These are phyloP conservation scores for Sarcophilus harrisii DNA, from an alignment of 2,797 vertebrate species.

Conservation along the genomic window DNA sequence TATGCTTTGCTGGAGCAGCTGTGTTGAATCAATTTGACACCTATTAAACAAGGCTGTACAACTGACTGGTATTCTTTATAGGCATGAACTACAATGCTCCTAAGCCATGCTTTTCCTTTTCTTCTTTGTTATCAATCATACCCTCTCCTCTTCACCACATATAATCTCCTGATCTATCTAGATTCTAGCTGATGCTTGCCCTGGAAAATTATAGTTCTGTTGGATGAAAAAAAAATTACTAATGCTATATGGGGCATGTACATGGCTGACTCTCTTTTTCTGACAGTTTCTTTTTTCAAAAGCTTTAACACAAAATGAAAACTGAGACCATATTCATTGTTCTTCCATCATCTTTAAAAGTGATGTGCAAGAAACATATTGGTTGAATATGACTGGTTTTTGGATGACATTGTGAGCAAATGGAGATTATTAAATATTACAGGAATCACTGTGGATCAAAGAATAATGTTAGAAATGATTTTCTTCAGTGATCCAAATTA, in stretches of 20 bases:
- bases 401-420: not conserved
- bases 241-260: accelerated
- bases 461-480: not conserved
- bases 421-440: not conserved
- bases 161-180: not conserved
- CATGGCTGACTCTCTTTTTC: not conserved
- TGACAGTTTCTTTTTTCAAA: not conserved
- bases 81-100: accelerated
- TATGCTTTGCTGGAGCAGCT: not conserved
- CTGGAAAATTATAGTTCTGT: conserved; percentile 3
- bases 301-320: conserved; percentile 11
- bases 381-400: not conserved
- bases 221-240: conserved; percentile 32
- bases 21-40: not conserved
- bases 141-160: not conserved
- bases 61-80: conserved; percentile 24
- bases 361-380: not conserved
- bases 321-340: not conserved
- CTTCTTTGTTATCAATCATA: not conserved
- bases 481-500: not conserved
- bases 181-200: not conserved
- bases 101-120: not conserved
- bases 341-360: not conserved
- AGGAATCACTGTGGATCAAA: not conserved
- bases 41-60: not conserved